A percentile compares a stretch with the other conserved stretches of the same genome.
These are phyloP conservation scores for Misgurnus anguillicaudatus DNA, from an alignment of 2,113 vertebrate genomes.

Conservation along the genomic window DNA sequence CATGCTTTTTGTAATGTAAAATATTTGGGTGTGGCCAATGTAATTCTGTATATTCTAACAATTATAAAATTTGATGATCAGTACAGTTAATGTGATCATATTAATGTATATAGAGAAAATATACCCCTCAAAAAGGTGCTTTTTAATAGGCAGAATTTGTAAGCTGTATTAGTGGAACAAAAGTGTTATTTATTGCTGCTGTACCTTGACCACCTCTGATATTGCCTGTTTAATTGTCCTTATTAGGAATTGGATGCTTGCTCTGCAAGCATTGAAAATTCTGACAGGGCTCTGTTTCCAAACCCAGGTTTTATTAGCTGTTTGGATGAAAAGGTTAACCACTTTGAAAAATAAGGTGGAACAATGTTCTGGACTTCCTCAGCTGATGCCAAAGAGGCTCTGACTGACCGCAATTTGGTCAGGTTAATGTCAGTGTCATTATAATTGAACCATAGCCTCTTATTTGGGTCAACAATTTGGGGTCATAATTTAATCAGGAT, in stretches of 20 bases:
- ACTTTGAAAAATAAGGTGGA: slow-evolving; percentile 14
- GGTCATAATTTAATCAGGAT: slow-evolving; percentile 12
- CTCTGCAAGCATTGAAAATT: slow-evolving; percentile 14
- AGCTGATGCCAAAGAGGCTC: slow-evolving; percentile 16
- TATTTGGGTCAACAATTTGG: not conserved
- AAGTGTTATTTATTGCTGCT: not conserved
- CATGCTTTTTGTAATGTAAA: not conserved
- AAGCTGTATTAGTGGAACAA: not conserved
- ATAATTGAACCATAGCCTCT: slow-evolving; percentile 14
- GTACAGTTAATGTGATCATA: no score
- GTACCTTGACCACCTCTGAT: not conserved
- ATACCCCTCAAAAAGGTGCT: no score
- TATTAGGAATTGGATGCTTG: not conserved
- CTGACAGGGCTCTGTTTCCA: slow-evolving; percentile 1
- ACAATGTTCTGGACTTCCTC: slow-evolving; percentile 23
- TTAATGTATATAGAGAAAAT: no score
- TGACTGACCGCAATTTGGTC: slow-evolving; percentile 1
- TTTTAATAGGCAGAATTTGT: no score
- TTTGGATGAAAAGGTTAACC: slow-evolving; percentile 19
- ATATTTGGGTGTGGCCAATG: not conserved
- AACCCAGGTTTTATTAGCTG: not conserved
- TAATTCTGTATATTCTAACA: not conserved
- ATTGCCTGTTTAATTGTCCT: not conserved
- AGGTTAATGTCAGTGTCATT: slow-evolving; percentile 31
- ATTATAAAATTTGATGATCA: not conserved